Percentiles rank a stretch among this genome's conserved stretches.
Evolutionary conservation across 1,140 invertebrate species (phyloP).

Genomic region (Lordiphosa stackelbergi): DNA sequence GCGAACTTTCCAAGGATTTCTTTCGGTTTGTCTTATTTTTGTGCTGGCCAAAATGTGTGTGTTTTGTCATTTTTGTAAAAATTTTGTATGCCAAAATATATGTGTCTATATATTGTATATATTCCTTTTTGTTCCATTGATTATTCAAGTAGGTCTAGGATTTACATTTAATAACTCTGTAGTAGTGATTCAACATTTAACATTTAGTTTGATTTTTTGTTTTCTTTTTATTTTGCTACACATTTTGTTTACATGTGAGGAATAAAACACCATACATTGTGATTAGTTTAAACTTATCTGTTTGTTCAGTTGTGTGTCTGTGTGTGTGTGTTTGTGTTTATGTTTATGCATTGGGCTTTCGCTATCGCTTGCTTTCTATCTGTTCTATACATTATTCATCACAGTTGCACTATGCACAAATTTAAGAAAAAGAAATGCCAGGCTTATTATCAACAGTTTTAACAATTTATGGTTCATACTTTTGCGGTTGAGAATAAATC

Average conservation of each 20-base stretch:
- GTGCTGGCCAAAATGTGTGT: conserved; percentile 42
- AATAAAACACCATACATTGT: conserved; percentile 72
- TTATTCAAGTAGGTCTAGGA: conserved; percentile 42
- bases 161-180: conserved; percentile 46
- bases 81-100: conserved; percentile 76
- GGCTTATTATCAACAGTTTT: conserved; percentile 59
- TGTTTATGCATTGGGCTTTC: conserved; percentile 33
- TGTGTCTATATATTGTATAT: conserved; percentile 30
- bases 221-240: conserved; percentile 14
- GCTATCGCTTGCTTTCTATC: conserved; percentile 3
- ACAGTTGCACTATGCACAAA: conserved; percentile 69
- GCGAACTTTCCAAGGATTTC: conserved; percentile 31
- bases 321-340: conserved; percentile 26
- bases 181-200: conserved; percentile 44
- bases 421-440: conserved; percentile 56
- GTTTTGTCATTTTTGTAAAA: conserved; percentile 46
- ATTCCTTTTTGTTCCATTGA: conserved; percentile 28
- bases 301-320: conserved; percentile 29
- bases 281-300: conserved; percentile 55
- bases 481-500: no score
- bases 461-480: conserved; percentile 52
- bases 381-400: conserved; percentile 65
- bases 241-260: conserved; percentile 37
- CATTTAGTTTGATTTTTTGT: conserved; percentile 37
- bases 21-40: conserved; percentile 34